These are phyloP conservation scores for Dryoscopus gambensis DNA, from an alignment of 2,113 vertebrate species.

Conservation along the genomic window DNA sequence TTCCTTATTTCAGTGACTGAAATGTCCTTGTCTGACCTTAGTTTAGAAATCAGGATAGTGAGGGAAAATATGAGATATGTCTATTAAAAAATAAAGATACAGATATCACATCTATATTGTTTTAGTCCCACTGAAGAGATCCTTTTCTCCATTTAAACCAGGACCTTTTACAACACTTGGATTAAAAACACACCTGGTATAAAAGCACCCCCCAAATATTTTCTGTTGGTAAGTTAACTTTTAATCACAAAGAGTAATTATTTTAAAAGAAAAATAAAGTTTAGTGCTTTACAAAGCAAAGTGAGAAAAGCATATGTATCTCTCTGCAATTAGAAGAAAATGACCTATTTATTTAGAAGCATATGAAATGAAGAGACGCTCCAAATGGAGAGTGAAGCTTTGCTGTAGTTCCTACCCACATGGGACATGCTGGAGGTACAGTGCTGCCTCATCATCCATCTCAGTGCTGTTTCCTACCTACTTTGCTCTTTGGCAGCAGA, in stretches of 20 bases:
- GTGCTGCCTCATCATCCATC: rapidly evolving
- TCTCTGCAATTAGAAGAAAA: background rate
- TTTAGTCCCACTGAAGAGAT: background rate
- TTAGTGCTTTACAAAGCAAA: background rate
- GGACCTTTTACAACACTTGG: background rate
- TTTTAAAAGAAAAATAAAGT: background rate
- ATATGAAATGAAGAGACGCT: background rate
- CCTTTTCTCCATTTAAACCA: background rate
- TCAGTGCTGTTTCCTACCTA: background rate
- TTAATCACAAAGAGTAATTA: background rate
- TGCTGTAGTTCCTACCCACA: background rate
- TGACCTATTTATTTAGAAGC: background rate
- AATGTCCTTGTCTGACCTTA: background rate
- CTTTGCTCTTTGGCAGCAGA: background rate
- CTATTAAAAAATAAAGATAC: background rate
- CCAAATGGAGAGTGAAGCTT: background rate
- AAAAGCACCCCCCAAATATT: background rate
- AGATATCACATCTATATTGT: background rate
- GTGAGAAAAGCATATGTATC: background rate
- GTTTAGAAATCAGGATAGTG: background rate
- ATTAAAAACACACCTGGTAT: background rate
- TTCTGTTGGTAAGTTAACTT: background rate
- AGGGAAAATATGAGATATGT: background rate
- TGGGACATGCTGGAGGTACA: background rate
- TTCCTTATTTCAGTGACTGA: slow-evolving; percentile 2